Evolutionary conservation across 2,113 vertebrate genomes (phyloP), one percentile per base, ranked within the genome.

Genomic region (Mesocricetus auratus): DNA sequence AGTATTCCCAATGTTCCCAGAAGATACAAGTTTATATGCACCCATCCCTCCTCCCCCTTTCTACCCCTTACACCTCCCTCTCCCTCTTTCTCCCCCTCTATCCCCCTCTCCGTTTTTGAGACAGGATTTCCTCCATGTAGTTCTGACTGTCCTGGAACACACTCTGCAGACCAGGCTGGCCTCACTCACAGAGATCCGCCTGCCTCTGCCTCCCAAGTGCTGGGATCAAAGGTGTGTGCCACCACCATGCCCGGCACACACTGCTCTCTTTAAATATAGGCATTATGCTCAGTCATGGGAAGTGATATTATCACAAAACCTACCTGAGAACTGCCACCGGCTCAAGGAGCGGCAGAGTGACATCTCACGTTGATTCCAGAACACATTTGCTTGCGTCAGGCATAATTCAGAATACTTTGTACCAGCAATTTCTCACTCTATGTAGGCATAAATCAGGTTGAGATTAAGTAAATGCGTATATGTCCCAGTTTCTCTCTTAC

Each of bases 51-150:
- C 68, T 36, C 31, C 33, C 29, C 24, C 71, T 22, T 10, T 11
- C 7, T 12, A 8, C 3, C 39, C 4, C 21, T 42, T n/a, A n/a
- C n/a, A n/a, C n/a, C 68, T 13, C 10, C n/a, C 69, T 0, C 17
- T 22, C 69, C 10, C n/a, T 22, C 17, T 22, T 3, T 22, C 66
- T 33, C 29, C 13, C 39, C 42, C 9, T 12, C 9, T 42, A 6
- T 39, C 71, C 12, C 62, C 31, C 11, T 56, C 53, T 15, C 47
- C 33, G 45, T 33, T 47, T 50, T 31, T 50, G 31, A 77, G 29
- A 77, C 4, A 77, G 73, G 73, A 42, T 77, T 29, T 77, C 73
- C 74, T 78, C 29, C 31, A 16, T 21, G 16, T 79, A 53, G 47
- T 47, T 8, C 77, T 79, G n/a, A n/a, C 77, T 53, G 47, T 53